A percentile compares a stretch with the other conserved stretches of the same genome.
These are phyloP conservation scores for Oreochromis spilurus DNA, from an alignment of 2,113 vertebrate species.

Conservation along the genomic window DNA sequence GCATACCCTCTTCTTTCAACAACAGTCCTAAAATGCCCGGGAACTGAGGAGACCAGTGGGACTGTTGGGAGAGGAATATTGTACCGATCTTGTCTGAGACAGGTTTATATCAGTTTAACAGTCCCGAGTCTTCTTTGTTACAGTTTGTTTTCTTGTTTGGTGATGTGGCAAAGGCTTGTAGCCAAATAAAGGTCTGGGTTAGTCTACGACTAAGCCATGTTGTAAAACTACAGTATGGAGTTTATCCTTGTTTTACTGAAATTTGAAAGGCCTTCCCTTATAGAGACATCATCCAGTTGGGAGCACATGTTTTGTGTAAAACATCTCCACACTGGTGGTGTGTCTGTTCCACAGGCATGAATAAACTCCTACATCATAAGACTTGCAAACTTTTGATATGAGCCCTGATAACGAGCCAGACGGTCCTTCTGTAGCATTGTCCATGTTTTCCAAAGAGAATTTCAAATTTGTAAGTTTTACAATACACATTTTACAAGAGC, in stretches of 20 bases:
- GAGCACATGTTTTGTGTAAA: background rate
- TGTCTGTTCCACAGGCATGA: background rate
- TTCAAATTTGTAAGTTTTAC: rapidly evolving
- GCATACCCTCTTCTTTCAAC: background rate
- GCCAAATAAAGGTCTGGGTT: background rate
- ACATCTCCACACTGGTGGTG: rapidly evolving
- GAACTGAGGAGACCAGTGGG: background rate
- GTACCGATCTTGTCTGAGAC: background rate
- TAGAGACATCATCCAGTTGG: background rate
- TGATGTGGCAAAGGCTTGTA: background rate
- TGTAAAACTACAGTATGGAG: background rate
- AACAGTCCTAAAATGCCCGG: rapidly evolving
- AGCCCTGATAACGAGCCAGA: background rate
- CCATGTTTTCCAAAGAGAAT: background rate
- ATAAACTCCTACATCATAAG: background rate
- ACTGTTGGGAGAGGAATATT: background rate
- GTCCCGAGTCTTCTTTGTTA: background rate
- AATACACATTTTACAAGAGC: background rate
- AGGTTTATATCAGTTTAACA: background rate
- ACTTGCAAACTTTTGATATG: background rate
- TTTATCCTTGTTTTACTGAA: background rate
- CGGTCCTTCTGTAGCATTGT: rapidly evolving
- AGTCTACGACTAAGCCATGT: background rate
- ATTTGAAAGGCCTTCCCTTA: background rate
- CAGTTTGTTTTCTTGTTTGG: background rate